Base-by-base conservation (phyloP, 2,888 invertebrate genomes). In the Agrotis puta region DNA sequence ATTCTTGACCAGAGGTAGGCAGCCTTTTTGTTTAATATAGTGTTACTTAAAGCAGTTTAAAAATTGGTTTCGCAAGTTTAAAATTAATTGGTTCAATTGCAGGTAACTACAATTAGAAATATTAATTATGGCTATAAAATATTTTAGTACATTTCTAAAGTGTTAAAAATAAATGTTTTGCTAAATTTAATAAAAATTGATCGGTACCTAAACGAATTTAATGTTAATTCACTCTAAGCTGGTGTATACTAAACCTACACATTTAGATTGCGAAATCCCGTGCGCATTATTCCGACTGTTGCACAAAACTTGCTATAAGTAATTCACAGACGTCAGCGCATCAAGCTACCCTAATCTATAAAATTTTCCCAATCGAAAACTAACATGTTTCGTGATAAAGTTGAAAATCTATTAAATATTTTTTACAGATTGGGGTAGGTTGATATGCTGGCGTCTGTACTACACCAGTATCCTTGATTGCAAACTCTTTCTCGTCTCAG, bases 1-100 rank as follows among this genome's bases (percentile, higher is more conserved):
- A 71, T 74, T 70, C 59, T 58, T 57, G 73, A 80, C 64, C 50
- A 65, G 84, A 89, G 90, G 89, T 90, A 90, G 87, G 88, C 82
- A 74, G 51, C 57, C 61, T 66, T 70, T 61, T 64, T 58, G 18
- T 64, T 51, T 20, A 45, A 39, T 63, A 56, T 50, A 78, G 73
- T 82, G 78, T 54, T 24, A 51, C 62, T 39, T 54, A 47, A 48
- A 51, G 20, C n/a, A 57, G 22, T 57, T 59, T 6, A 54, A 68
- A 50, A 47, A 62, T 69, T 53, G 4, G 24, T 51, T 63, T 33
- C 2, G 11, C 50, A 74, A 58, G 48, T 67, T 47, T 2, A 53
- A 71, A 72, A 63, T 13, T 20, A 20, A 57, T 68, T 56, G 9
- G 11, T 43, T 39, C 24, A 16, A 43, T 74, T 43, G 11, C 24